A percentile compares a stretch with the other conserved stretches of the same genome.
phyloP scores from a whole-genome alignment of 2,113 vertebrate species.

The human (Homo sapiens) region DNA sequence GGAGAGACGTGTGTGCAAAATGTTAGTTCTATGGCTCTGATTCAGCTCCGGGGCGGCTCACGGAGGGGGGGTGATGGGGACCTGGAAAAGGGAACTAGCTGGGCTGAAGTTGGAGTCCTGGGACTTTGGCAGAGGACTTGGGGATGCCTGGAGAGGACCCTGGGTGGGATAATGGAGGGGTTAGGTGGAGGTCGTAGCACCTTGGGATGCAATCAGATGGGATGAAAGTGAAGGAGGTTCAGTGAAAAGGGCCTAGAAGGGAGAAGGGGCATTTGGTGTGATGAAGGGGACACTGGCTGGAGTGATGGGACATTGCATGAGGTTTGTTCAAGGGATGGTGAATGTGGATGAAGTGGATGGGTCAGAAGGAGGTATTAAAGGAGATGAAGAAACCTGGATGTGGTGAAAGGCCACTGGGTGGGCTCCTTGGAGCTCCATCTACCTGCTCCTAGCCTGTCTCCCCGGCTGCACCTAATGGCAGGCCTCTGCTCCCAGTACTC shows the following conservation, averaged over 20 bases:
- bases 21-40: conserved; percentile 79
- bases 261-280: too few species aligned
- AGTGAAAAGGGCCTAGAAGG: neutral
- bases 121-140: neutral
- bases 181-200: neutral
- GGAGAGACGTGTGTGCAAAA: conserved; percentile 80
- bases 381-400: neutral
- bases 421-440: neutral
- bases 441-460: neutral
- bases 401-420: too few species aligned
- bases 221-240: neutral
- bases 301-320: neutral
- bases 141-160: neutral
- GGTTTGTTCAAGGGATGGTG: neutral
- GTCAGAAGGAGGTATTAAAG: neutral
- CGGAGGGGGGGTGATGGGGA: conserved; percentile 40
- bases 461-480: neutral
- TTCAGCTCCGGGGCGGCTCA: conserved; percentile 71
- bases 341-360: neutral
- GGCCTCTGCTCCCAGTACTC: neutral
- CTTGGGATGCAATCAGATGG: neutral
- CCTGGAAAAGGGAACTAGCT: neutral
- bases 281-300: neutral
- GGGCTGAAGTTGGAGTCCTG: neutral
- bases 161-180: neutral